Base-by-base conservation (phyloP, 1,140 invertebrate genomes). In the Ceratina calcarata region DNA sequence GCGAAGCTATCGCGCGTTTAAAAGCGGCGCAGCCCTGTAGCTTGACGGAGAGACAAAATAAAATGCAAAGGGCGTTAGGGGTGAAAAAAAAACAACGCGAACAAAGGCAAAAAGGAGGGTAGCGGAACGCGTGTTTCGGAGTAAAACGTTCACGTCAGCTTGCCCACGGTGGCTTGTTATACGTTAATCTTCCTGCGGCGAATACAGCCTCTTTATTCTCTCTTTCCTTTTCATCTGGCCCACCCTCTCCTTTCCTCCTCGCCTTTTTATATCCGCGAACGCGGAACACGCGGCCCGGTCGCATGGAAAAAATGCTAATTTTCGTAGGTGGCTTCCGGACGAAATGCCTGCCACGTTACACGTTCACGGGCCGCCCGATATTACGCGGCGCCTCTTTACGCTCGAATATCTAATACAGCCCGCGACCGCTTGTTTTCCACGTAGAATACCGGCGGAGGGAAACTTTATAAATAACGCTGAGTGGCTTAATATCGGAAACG, bases 301-400 rank as follows among this genome's bases (percentile, higher is more conserved):
- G 85, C 71, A 79, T 80, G 86, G 81, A 87, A 87, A 86, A 87
- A 87, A 87, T 87, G 86, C 85, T 87, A 87, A 87, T 87, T 87
- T 84, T 83, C 79, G 79, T 84, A 61, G 15, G 1, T 15, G 57
- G 3, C 12, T 16, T 24, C 37, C 27, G 6, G 15, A 67, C 57
- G 3, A 49, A 73, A 22, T 45, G 20, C 37, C 55, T n/a, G 55
- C 37, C 10, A 20, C 57, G 51, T 20, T 68, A 51, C 37, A 45
- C 37, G 51, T 65, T 51, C 80, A 72, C 57, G 70, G 57, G 32
- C 58, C 15, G n/a, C 73, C 10, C n/a, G 58, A 37, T 73, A 81
- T 86, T 86, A 83, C n/a, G 55, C 70, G 62, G 37, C 62, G 73
- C 78, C 77, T 86, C 77, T 86, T 86, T 86, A 83, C 70, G 78